Conservation (phyloP, 2,888 invertebrate genomes). For the Zelleria hepariella region DNA sequence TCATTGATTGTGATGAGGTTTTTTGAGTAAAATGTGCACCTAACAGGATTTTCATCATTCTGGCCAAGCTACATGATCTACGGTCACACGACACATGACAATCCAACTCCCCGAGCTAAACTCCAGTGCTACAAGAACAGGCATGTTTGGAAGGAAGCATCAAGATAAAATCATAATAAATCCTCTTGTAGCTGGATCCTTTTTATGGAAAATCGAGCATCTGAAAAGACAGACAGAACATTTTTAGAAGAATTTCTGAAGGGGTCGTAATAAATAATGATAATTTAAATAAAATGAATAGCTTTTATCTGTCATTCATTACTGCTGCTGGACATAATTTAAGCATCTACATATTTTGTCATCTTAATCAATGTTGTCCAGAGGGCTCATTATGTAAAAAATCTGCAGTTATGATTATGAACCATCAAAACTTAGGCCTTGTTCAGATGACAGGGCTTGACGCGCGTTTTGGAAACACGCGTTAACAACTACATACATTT, state of each 20-base stretch:
- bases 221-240: constrained; percentile 39
- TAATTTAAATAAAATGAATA: background rate
- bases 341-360: no score
- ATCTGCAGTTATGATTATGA: no score
- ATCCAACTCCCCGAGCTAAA: background rate
- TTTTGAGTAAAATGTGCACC: background rate
- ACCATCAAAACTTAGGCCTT: no score
- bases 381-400: no score
- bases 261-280: background rate
- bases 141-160: background rate
- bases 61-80: background rate
- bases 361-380: no score
- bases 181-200: background rate
- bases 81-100: background rate
- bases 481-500: no score
- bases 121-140: background rate
- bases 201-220: constrained; percentile 64
- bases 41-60: background rate
- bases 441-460: no score
- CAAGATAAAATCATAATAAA: background rate
- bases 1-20: no score
- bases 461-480: no score
- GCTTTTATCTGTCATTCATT: background rate
- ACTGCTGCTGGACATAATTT: no score
- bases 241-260: background rate